A percentile compares a stretch with the other conserved stretches of the same genome.
These are phyloP conservation scores for Chitala chitala DNA, from an alignment of 2,113 vertebrate genomes.

Conservation along the genomic window DNA sequence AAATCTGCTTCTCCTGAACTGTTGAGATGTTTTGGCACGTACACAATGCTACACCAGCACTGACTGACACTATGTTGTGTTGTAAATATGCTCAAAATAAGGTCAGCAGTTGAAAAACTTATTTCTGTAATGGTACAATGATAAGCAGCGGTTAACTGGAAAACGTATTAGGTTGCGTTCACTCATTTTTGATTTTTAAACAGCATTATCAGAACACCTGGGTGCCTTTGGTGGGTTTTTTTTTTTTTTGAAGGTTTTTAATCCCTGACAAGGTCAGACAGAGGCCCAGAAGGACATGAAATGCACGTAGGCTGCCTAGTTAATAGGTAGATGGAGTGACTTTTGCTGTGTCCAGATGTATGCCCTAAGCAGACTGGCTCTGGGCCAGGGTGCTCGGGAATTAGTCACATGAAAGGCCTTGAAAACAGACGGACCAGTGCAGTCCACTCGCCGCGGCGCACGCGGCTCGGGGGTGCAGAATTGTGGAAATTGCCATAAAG, in stretches of 20 bases:
- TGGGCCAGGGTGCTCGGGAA: constrained; percentile 45
- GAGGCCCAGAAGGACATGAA: constrained; percentile 36
- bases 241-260: background rate
- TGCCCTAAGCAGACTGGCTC: constrained; percentile 55
- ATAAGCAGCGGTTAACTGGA: too few relatives aligned
- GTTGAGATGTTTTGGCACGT: too few relatives aligned
- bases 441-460: background rate
- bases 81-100: too few relatives aligned
- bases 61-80: too few relatives aligned
- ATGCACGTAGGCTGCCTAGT: background rate
- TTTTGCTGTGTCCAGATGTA: constrained; percentile 63
- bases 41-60: too few relatives aligned
- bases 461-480: background rate
- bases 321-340: constrained; percentile 14
- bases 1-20: too few relatives aligned
- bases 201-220: too few relatives aligned
- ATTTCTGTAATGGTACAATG: too few relatives aligned
- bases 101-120: too few relatives aligned
- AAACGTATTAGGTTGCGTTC: too few relatives aligned
- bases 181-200: too few relatives aligned
- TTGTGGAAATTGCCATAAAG: too few relatives aligned
- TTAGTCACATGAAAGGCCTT: constrained; percentile 17
- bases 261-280: constrained; percentile 61
- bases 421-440: background rate
- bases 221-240: background rate